phyloP scores from a whole-genome alignment of 2,888 invertebrate genomes.

The Stenolophus ochropezus region DNA sequence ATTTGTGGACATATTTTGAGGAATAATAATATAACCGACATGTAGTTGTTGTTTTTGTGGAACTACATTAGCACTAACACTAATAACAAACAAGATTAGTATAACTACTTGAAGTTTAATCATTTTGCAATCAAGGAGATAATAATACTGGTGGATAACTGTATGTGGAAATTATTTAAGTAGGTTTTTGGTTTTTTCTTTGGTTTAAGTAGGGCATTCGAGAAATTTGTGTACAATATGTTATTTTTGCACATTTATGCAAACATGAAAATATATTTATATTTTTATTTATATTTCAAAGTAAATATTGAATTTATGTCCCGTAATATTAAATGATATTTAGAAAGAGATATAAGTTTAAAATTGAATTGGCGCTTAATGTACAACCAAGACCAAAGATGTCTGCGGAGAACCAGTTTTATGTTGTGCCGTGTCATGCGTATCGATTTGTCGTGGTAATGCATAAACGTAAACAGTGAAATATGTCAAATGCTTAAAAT shows the following conservation, averaged over 20 bases:
- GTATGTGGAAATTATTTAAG: constrained; percentile 18
- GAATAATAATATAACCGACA: constrained; percentile 11
- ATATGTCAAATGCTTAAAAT: constrained; percentile 42
- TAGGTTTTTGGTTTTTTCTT: constrained; percentile 9
- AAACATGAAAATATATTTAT: background rate
- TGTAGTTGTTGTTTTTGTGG: constrained; percentile 1
- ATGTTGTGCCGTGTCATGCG: constrained; percentile 9
- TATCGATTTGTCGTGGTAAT: constrained; percentile 19
- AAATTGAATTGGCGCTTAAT: constrained; percentile 19
- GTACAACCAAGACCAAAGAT: background rate
- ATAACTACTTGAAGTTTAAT: background rate
- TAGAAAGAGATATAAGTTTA: background rate
- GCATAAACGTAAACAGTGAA: constrained; percentile 44
- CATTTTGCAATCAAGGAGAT: constrained; percentile 14
- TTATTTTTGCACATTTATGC: background rate
- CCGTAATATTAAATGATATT: background rate
- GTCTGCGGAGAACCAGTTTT: background rate
- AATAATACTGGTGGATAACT: constrained; percentile 41
- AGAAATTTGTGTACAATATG: background rate
- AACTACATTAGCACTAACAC: constrained; percentile 27
- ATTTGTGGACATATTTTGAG: constrained; percentile 1
- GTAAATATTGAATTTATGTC: background rate
- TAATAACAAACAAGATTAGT: background rate
- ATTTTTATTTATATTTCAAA: constrained; percentile 1
- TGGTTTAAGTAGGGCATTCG: constrained; percentile 28